Conservation (phyloP, 2,797 vertebrate genomes). For the Halcyon leucocephala region DNA sequence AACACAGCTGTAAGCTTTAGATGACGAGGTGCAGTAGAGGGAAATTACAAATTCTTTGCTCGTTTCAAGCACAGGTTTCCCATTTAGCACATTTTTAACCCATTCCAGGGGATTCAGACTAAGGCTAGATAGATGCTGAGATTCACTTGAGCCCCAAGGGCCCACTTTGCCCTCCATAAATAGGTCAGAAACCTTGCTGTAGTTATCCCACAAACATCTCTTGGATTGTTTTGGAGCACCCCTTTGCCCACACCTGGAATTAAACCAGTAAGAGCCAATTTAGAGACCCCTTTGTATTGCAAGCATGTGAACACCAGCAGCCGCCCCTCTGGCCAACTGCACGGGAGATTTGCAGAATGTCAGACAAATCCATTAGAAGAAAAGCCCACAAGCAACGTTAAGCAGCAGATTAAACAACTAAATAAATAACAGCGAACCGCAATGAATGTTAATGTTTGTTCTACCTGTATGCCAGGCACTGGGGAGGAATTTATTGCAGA, state of each 20-base stretch:
- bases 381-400: conserved; percentile 32
- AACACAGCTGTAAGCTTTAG: background rate
- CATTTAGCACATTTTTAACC: background rate
- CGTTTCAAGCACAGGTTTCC: background rate
- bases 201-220: background rate
- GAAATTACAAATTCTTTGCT: background rate
- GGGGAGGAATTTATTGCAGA: background rate
- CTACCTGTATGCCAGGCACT: background rate
- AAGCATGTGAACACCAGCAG: background rate
- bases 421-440: background rate
- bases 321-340: background rate
- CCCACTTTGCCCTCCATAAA: background rate
- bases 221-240: background rate
- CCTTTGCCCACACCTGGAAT: background rate
- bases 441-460: conserved; percentile 13
- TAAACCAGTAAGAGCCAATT: background rate
- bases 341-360: conserved; percentile 25
- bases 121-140: background rate
- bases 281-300: background rate
- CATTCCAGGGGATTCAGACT: background rate
- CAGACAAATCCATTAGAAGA: conserved; percentile 41
- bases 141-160: background rate
- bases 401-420: conserved; percentile 37
- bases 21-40: background rate
- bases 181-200: background rate